Base-by-base conservation (phyloP, 2,797 vertebrate species). In the Psittacula derbiana region DNA sequence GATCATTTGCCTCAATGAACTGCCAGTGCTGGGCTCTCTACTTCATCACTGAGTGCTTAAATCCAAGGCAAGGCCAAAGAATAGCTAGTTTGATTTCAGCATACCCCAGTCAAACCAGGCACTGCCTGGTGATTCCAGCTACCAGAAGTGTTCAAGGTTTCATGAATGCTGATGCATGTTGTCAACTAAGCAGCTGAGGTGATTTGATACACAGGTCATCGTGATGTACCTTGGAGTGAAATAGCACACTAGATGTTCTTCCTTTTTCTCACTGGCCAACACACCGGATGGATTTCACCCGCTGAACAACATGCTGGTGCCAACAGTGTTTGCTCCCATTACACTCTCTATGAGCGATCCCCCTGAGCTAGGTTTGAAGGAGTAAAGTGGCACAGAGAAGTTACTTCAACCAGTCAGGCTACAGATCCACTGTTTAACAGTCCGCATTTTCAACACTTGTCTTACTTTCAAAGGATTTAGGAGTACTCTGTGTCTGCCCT, bases 321-420 rank as follows among this genome's bases (percentile, higher is more conserved):
- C 33, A 80, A 36, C 10, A 50, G 8, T 8, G 28, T 41, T 86
- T 47, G 13, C 14, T 64, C 12, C 38, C 40, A 25, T 49, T 85
- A 36, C 40, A 41, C 2, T 3, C 10, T 5, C 33, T 1, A 0
- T 11, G 21, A 53, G 17, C 71, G 10, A 83, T 18, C 33, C 11
- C 20, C 61, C 28, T 41, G 24, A 75, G 13, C 12, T 20, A 69
- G 25, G 17, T 67, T 31, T 58, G 52, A 71, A 79, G 23, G 28
- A 71, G 4, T 19, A 72, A 62, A 41, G 8, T 46, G n/a, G 28
- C 30, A 61, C 9, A 58, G 17, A 73, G 21, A 21, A 69, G 50
- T 41, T 43, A 31, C 25, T 92, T 92, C 15, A 72, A 19, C 6
- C 31, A 82, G 43, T 7, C 36, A 86, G 21, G 30, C 38, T 60